Evolutionary conservation across 2,113 vertebrate genomes (phyloP), one percentile per base, ranked within the genome.

Genomic region (Equus przewalskii): DNA sequence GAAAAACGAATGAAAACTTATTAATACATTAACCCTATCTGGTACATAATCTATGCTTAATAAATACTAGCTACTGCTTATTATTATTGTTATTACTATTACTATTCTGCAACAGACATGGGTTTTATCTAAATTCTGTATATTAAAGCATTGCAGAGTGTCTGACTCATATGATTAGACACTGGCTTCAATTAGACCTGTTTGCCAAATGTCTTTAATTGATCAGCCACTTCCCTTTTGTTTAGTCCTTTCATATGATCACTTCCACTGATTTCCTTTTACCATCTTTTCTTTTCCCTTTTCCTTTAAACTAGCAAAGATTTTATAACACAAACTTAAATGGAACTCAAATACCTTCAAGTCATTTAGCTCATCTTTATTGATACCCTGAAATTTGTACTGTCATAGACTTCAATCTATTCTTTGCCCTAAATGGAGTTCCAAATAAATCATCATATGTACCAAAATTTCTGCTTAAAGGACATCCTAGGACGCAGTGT

Each of bases 371-470:
- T 70, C 70, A 75, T 21, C 41, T 81, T 86, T 33, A 62, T 33
- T 46, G 13, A 72, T 64, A 79, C 46, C 33, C 26, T 54, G 62
- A 96, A 72, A 64, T 91, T 81, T 93, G 44, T 24, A 46, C 80
- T 62, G 93, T 86, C 26, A 58, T n/a, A 64, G n/a, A 69, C 14
- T 88, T 75, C 46, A 16, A 58, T 93, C 21, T 82, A 16, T 88
- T 93, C 85, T 91, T 62, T 91, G 60, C 69, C 84, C 41, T 72
- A 92, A 90, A 84, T 7, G 15, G 12, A 92, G 12, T 60, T 91
- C 72, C 36, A 84, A 82, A 93, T 49, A 89, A 96, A 93, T 94
- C 72, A 89, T 60, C 91, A 21, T 72, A 64, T 69, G 54, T 41
- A 69, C 56, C 72, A 76, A 58, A 78, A 56, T 91, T 54, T 89